Conservation (phyloP, 53 echinoderm and acorn worm species). For the Holothuria leucospilota region DNA sequence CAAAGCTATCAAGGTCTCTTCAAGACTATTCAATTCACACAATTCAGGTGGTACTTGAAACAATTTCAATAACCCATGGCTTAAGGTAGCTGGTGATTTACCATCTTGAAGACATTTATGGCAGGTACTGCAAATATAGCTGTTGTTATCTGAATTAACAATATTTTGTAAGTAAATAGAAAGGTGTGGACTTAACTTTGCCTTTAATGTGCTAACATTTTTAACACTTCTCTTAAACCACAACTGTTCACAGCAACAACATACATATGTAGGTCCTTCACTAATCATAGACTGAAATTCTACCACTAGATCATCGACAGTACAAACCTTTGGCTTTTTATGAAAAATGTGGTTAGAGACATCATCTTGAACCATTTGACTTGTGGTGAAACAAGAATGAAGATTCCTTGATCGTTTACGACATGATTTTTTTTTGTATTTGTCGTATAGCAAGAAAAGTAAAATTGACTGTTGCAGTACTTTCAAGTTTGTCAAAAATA, state of each 20-base stretch:
- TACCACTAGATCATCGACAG: no score
- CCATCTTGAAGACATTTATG: neutral
- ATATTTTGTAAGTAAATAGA: neutral
- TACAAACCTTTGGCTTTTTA: no score
- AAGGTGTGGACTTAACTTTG: neutral
- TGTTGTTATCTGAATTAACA: neutral
- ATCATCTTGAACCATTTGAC: no score
- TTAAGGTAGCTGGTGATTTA: neutral
- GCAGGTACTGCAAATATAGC: constrained; percentile 4
- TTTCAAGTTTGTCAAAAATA: no score
- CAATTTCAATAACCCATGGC: neutral
- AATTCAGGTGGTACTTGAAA: neutral
- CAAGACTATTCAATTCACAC: neutral
- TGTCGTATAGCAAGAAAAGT: no score
- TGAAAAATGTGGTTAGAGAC: no score
- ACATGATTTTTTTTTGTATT: no score
- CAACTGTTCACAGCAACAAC: constrained; percentile 32
- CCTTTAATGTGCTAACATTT: neutral
- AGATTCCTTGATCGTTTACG: no score
- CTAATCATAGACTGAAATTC: neutral
- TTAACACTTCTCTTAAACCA: constrained; percentile 8
- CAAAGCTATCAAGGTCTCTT: constrained; percentile 15
- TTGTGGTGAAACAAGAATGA: no score
- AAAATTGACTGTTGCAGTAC: no score
- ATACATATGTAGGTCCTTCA: neutral